Evolutionary conservation across 2,888 invertebrate species (phyloP).

Genomic region (Noctua janthe): DNA sequence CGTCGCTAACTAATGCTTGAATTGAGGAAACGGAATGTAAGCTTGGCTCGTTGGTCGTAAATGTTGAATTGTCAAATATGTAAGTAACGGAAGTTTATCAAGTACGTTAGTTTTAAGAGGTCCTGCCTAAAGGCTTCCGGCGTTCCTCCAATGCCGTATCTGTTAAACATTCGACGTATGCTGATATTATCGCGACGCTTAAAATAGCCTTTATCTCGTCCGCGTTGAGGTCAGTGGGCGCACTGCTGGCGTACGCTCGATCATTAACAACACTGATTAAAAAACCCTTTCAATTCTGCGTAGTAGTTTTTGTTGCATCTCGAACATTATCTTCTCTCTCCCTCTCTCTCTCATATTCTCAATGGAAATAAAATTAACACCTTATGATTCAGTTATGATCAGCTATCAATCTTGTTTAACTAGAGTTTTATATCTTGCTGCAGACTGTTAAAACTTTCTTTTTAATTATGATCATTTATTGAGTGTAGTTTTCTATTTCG

Average conservation of each 20-base stretch:
- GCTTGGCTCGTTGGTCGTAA: conserved; percentile 21
- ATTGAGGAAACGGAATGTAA: conserved; percentile 23
- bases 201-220: conserved; percentile 89
- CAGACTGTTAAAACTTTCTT: conserved; percentile 49
- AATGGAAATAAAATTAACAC: conserved; percentile 58
- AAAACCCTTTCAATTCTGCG: conserved; percentile 77
- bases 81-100: conserved; percentile 59
- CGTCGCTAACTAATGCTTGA: conserved; percentile 7
- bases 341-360: conserved; percentile 57
- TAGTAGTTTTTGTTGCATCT: conserved; percentile 76
- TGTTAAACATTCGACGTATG: conserved; percentile 85
- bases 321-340: conserved; percentile 70
- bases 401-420: conserved; percentile 50
- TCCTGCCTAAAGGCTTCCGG: conserved; percentile 80
- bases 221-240: conserved; percentile 88
- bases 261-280: conserved; percentile 84
- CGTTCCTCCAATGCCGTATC: conserved; percentile 82
- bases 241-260: conserved; percentile 80
- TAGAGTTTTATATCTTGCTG: conserved; percentile 37
- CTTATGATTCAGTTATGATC: conserved; percentile 51
- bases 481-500: conserved; percentile 41
- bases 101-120: conserved; percentile 71
- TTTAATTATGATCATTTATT: conserved; percentile 37
- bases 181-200: conserved; percentile 85
- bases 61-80: conserved; percentile 44